Conservation (phyloP, 2,888 invertebrate species). For the Noctua janthe region DNA sequence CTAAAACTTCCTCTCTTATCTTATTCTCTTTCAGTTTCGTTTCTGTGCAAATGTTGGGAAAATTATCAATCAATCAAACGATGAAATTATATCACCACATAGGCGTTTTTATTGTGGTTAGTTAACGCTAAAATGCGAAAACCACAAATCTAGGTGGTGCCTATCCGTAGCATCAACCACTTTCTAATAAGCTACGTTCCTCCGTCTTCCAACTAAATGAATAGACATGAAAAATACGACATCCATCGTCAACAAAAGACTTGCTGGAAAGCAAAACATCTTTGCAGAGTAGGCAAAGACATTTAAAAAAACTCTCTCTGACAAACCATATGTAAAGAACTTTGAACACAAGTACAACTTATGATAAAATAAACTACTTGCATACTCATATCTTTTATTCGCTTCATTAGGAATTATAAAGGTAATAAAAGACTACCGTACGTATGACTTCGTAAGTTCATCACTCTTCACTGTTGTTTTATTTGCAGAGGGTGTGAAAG, state of each 20-base stretch:
- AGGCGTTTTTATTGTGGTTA: not conserved
- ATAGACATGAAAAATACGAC: not conserved
- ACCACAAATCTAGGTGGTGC: not conserved
- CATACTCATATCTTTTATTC: not conserved
- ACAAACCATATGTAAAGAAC: not conserved
- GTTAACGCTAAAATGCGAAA: not conserved
- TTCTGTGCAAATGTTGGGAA: not conserved
- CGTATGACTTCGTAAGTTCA: not conserved
- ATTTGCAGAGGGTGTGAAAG: constrained; percentile 94
- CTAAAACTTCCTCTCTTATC: not conserved
- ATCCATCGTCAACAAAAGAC: not conserved
- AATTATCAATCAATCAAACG: not conserved
- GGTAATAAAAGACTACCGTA: not conserved
- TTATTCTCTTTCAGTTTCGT: not conserved
- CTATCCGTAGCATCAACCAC: not conserved
- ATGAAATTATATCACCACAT: not conserved
- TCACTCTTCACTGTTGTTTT: not conserved
- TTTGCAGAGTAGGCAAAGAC: not conserved
- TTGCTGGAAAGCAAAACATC: not conserved
- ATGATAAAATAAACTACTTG: not conserved
- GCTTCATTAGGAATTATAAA: not conserved
- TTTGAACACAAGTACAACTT: not conserved
- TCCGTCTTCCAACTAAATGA: not conserved
- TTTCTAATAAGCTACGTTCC: not conserved
- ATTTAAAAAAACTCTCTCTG: not conserved